These are phyloP conservation scores for Canis aureus DNA, from an alignment of 2,113 vertebrate species.

Conservation along the genomic window DNA sequence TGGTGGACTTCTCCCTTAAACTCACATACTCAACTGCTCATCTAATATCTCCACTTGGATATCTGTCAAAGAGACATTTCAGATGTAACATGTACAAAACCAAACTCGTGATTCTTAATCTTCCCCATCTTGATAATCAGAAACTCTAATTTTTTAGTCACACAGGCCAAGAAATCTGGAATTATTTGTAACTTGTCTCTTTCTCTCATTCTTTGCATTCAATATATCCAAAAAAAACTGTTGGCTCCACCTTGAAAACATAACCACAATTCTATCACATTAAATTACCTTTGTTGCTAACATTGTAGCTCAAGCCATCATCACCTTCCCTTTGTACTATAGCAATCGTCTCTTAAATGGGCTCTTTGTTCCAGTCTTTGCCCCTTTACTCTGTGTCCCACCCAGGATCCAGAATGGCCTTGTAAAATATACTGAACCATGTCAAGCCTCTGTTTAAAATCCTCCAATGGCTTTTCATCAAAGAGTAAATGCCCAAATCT, in stretches of 20 bases:
- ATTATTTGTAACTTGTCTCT: not conserved
- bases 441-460: not conserved
- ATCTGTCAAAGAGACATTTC: not conserved
- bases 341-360: not conserved
- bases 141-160: not conserved
- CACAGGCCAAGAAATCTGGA: not conserved
- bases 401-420: not conserved
- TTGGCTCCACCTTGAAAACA: conserved; percentile 4
- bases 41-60: not conserved
- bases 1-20: not conserved
- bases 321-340: not conserved
- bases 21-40: not conserved
- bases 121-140: not conserved
- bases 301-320: not conserved
- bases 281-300: not conserved
- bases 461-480: not conserved
- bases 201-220: not conserved
- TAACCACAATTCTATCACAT: not conserved
- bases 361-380: not conserved
- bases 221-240: not conserved
- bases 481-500: not conserved
- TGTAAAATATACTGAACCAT: not conserved
- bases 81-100: not conserved
- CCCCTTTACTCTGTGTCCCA: not conserved
- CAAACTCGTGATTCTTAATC: not conserved